Conservation (phyloP, 1,140 invertebrate genomes). For the Homarus americanus region DNA sequence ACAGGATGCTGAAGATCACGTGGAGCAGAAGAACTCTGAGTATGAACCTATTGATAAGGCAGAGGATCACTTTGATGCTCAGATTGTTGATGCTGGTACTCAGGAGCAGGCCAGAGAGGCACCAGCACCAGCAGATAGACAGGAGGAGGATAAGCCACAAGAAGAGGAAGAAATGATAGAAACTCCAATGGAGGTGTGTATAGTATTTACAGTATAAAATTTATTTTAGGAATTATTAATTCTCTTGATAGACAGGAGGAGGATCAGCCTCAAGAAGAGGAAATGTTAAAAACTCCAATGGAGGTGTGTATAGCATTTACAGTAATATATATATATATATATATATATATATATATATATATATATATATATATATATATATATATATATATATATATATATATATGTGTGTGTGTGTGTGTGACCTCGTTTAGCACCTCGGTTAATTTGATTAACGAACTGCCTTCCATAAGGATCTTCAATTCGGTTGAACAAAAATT, state of each 20-base stretch:
- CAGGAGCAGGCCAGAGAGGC: conserved; percentile 90
- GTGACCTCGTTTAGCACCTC: too few species aligned
- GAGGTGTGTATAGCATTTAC: conserved; percentile 61
- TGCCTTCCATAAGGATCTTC: too few species aligned
- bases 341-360: too few species aligned
- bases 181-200: conserved; percentile 60
- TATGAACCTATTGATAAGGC: conserved; percentile 93
- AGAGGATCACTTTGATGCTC: conserved; percentile 81
- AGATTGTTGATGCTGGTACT: conserved; percentile 82
- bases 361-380: too few species aligned
- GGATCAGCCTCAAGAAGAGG: conserved; percentile 44
- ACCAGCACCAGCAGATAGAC: conserved; percentile 79
- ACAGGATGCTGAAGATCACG: conserved; percentile 31
- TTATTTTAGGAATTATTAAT: too few species aligned
- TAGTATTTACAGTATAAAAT: too few species aligned
- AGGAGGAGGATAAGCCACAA: conserved; percentile 60
- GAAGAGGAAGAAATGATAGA: conserved; percentile 70
- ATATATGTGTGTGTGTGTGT: too few species aligned
- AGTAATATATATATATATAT: too few species aligned
- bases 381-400: too few species aligned
- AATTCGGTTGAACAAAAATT: too few species aligned
- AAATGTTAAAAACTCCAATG: conserved; percentile 65
- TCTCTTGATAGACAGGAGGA: conserved; percentile 69
- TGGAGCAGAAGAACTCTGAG: conserved; percentile 76
- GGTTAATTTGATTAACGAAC: too few species aligned